Evolutionary conservation across 2,113 vertebrate genomes (phyloP).

Genomic region (Mohoua ochrocephala): DNA sequence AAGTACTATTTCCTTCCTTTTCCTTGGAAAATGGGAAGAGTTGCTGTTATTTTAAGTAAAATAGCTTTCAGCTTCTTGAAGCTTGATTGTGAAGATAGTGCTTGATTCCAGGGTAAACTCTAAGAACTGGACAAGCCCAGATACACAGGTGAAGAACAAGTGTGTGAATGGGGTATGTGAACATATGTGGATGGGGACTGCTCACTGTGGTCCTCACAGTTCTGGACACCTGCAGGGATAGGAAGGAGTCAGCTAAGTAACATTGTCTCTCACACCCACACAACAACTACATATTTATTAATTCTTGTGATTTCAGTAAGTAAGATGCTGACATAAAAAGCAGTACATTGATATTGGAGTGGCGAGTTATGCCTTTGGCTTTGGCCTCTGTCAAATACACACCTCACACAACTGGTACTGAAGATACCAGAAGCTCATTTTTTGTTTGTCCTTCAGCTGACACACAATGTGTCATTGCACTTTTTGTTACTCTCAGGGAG

Average conservation of each 20-base stretch:
- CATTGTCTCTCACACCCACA: neutral
- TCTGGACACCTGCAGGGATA: neutral
- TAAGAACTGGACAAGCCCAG: neutral
- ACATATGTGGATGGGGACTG: too few species aligned
- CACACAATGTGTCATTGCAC: slow-evolving; percentile 43
- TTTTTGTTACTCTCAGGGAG: slow-evolving; percentile 79
- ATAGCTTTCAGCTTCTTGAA: neutral
- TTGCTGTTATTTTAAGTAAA: neutral
- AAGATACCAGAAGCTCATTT: slow-evolving; percentile 8
- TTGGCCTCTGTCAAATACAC: neutral
- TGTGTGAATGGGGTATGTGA: neutral
- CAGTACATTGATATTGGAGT: neutral
- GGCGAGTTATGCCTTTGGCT: neutral
- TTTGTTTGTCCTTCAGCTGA: slow-evolving; percentile 46
- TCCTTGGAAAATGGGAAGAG: neutral
- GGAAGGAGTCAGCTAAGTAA: neutral
- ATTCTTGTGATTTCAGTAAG: neutral
- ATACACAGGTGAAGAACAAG: neutral
- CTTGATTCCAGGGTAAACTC: neutral
- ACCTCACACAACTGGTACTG: neutral
- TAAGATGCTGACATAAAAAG: neutral
- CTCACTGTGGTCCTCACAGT: neutral
- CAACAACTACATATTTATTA: neutral
- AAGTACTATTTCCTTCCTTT: neutral
- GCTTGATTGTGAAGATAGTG: neutral